Evolutionary conservation across 2,888 invertebrate genomes (phyloP), one percentile per base, ranked within the genome.

Genomic region (Hymenopus coronatus): DNA sequence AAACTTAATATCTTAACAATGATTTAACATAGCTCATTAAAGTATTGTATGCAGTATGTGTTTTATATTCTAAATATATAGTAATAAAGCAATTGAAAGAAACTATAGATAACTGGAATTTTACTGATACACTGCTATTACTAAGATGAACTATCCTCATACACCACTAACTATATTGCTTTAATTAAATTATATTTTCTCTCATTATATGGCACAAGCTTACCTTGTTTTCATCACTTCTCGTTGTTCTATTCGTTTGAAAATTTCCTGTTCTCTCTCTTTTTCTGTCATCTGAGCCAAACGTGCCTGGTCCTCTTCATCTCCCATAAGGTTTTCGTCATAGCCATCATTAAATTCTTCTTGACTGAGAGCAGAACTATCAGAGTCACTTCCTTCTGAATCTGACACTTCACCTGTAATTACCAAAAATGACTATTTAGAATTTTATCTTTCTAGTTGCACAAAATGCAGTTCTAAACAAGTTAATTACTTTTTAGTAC

Each of bases 271-370:
- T 94, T 99, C 99, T 84, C 99, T 94, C 92, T 99, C 99, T 92
- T 98, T 98, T 93, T 99, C 99, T 0, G 99, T 99, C 95, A 99
- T 96, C 90, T 97, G 96, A 20, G 98, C 98, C 84, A 99, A 94
- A 0, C 97, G 94, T 1, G 97, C 97, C 91, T 98, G 96, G 94
- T 99, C 99, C 91, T 98, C 99, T 90, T 98, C 98, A 93, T 99
- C 99, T 0, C 99, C 99, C 97, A 99, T 99, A 46, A 99, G 95
- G 92, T 99, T 97, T 91, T 99, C 99, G 93, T 99, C 99, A 92
- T 97, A 98, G 90, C 99, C 99, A 94, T 99, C 99, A 92, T 98
- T 97, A 92, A 99, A 99, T 93, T 98, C 98, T 91, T 97, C 97
- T 91, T 97, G 97, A 88, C 95, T 96, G 0, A 95, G 94, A 91